Base-by-base conservation (phyloP, 1,140 invertebrate species). In the Theocolax elegans region DNA sequence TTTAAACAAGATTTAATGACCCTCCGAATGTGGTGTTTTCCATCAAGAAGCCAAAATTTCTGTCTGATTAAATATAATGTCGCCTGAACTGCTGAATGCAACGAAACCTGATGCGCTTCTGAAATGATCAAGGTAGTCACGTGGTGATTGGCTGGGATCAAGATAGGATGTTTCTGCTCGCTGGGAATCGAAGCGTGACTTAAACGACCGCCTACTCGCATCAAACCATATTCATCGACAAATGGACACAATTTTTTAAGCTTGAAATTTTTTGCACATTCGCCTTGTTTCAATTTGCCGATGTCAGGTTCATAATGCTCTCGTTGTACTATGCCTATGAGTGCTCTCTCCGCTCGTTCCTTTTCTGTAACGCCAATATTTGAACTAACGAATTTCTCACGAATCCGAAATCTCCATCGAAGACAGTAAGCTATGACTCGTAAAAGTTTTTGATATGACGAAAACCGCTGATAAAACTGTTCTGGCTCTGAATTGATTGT, bases 21-120 rank as follows among this genome's bases (percentile, higher is more conserved):
- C 6, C 53, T 73, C 9, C 63, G 12, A 9, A 76, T 63, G 23
- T 70, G 31, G n/a, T 19, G 68, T 46, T 74, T 49, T 8, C 72
- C 75, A 4, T 49, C 64, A 3, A 76, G 4, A 10, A 76, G 73
- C 77, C 79, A 79, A 44, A 72, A 75, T 17, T 27, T 31, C 35
- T 59, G n/a, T 9, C 76, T 63, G 38, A 79, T 40, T 19, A 62
- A 40, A 44, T 67, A 23, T 27, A 75, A 29, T 15, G 35, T 58
- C 0, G 64, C 46, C 65, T 75, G 74, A 19, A 71, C 71, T 8
- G 74, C 74, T 10, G 74, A 72, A 73, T 81, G 79, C 9, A 76
- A 38, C 8, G 72, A 74, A 25, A 25, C 62, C 2, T 53, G 3
- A 59, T 82, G 77, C 8, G 67, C 70, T 29, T 79, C 59, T 9